Percentiles rank a stretch among this genome's conserved stretches.
phyloP scores from a whole-genome alignment of 1,140 invertebrate genomes.

The Solenopsis invicta region DNA sequence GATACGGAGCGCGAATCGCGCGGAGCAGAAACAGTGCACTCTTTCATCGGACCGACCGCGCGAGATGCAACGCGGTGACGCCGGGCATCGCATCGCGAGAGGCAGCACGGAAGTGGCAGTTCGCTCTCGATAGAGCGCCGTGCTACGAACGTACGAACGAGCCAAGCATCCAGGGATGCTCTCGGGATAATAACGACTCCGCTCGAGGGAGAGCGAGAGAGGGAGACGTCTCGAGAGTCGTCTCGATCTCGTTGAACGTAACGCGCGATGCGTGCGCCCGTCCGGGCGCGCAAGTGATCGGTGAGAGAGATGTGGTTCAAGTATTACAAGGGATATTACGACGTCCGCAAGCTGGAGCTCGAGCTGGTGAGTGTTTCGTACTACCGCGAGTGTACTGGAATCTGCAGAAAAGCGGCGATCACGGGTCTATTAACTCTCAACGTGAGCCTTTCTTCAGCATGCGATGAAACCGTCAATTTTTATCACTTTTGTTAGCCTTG shows the following conservation, averaged over 20 bases:
- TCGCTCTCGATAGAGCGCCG: slow-evolving; percentile 30
- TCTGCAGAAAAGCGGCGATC: not conserved
- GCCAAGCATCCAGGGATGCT: not conserved
- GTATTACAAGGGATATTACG: slow-evolving; percentile 83
- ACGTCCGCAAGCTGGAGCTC: slow-evolving; percentile 80
- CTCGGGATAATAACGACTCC: slow-evolving; percentile 23
- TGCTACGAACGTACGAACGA: not conserved
- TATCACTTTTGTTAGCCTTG: not conserved
- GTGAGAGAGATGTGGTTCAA: slow-evolving; percentile 81
- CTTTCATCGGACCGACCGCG: slow-evolving; percentile 63
- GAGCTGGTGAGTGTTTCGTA: slow-evolving; percentile 77
- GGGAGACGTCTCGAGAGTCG: slow-evolving; percentile 19
- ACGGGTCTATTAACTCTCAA: not conserved
- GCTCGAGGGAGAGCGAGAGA: slow-evolving; percentile 22
- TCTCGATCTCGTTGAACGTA: slow-evolving; percentile 27
- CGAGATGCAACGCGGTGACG: slow-evolving; percentile 38
- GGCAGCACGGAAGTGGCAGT: slow-evolving; percentile 60
- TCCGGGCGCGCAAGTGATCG: slow-evolving; percentile 16
- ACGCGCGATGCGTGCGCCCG: slow-evolving; percentile 6
- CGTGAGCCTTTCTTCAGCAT: not conserved
- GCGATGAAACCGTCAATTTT: not conserved
- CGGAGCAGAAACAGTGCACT: slow-evolving; percentile 63
- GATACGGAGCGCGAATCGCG: slow-evolving; percentile 32
- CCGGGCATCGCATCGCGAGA: slow-evolving; percentile 53
- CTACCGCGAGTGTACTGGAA: not conserved